Conservation (phyloP, 2,888 invertebrate genomes). For the Aquatica leii region DNA sequence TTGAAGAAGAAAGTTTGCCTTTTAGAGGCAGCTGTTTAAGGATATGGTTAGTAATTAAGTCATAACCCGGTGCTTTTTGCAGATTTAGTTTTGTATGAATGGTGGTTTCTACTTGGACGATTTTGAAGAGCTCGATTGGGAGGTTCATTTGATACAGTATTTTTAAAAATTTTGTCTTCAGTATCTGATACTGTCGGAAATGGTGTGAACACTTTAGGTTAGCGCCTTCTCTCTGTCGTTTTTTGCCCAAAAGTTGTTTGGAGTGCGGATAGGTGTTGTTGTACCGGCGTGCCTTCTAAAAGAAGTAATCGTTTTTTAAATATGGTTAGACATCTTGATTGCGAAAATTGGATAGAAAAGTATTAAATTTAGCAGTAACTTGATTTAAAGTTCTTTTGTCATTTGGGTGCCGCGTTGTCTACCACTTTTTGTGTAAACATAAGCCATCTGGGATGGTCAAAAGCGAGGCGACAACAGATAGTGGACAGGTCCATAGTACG, state of each 20-base stretch:
- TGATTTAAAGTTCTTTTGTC: conserved; percentile 2
- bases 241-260: conserved; percentile 20
- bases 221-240: conserved; percentile 36
- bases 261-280: conserved; percentile 20
- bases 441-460: too few relatives aligned
- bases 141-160: conserved; percentile 11
- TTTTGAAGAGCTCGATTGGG: conserved; percentile 15
- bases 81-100: conserved; percentile 15
- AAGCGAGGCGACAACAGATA: too few relatives aligned
- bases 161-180: conserved; percentile 19
- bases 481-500: too few relatives aligned
- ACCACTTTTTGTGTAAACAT: too few relatives aligned
- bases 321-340: neutral
- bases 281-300: conserved; percentile 22
- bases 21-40: neutral
- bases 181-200: conserved; percentile 14
- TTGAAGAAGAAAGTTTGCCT: conserved; percentile 27
- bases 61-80: conserved; percentile 17
- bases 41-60: neutral
- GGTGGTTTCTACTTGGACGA: conserved; percentile 13
- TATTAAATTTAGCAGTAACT: neutral
- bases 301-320: conserved; percentile 20
- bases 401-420: too few relatives aligned
- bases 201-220: conserved; percentile 26
- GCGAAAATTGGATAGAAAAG: neutral